Percentiles rank a stretch among this genome's conserved stretches.
phyloP scores from a whole-genome alignment of 2,888 invertebrate genomes.

The Agonopterix heracliana region DNA sequence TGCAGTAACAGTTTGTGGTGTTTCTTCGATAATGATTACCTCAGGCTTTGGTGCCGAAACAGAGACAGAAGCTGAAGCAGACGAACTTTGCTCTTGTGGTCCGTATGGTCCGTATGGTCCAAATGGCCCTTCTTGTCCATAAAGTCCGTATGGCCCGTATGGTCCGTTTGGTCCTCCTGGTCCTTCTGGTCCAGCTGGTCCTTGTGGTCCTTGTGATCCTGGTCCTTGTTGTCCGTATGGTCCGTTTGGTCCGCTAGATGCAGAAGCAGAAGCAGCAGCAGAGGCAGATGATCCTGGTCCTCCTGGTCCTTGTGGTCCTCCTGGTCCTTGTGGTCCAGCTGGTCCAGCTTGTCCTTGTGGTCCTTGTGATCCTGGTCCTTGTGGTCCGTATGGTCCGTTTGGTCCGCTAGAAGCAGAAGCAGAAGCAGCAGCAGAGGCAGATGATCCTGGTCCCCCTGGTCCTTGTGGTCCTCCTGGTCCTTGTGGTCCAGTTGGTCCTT shows the following conservation, averaged over 20 bases:
- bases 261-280: too few relatives aligned
- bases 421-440: constrained; percentile 6
- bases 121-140: constrained; percentile 4
- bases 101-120: constrained; percentile 8
- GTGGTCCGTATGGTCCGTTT: constrained; percentile 7
- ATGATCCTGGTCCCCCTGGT: constrained; percentile 5
- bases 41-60: too few relatives aligned
- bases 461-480: constrained; percentile 3
- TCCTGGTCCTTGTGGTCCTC: too few relatives aligned
- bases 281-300: too few relatives aligned
- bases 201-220: too few relatives aligned
- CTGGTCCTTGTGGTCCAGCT: too few relatives aligned
- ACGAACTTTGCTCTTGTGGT: background rate
- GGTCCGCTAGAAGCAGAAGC: background rate
- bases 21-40: too few relatives aligned
- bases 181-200: too few relatives aligned
- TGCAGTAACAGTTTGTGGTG: background rate
- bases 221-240: too few relatives aligned
- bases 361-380: background rate
- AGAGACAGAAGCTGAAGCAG: constrained; percentile 5
- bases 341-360: background rate
- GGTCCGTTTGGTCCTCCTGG: background rate
- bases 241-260: too few relatives aligned
- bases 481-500: constrained; percentile 3
- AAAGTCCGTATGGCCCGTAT: background rate